phyloP scores from a whole-genome alignment of 2,797 vertebrate species.

The Graptemys geographica region DNA sequence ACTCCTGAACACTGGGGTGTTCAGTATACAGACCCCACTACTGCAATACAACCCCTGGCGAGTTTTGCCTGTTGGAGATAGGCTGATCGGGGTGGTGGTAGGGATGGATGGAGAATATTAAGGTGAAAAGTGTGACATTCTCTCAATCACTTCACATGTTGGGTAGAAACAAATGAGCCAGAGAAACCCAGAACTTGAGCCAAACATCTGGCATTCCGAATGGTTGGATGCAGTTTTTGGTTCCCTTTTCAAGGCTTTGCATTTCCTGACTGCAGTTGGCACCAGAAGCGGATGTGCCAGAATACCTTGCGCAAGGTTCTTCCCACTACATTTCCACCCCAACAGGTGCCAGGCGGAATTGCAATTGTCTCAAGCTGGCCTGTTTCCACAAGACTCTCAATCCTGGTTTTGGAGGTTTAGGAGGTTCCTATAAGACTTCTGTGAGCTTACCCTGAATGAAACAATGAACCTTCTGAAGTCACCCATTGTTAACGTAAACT shows the following conservation, averaged over 20 bases:
- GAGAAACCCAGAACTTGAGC: background rate
- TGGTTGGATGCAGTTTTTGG: background rate
- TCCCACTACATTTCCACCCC: background rate
- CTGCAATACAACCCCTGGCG: background rate
- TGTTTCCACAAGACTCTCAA: background rate
- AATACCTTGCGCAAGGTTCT: background rate
- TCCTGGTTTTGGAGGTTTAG: background rate
- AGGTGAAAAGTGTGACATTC: background rate
- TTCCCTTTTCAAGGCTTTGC: background rate
- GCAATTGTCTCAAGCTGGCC: background rate
- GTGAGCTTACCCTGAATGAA: slow-evolving; percentile 46
- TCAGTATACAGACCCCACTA: background rate
- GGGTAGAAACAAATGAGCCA: background rate
- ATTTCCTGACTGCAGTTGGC: background rate
- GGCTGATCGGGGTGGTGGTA: background rate
- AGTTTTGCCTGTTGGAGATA: background rate
- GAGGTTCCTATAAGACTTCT: background rate
- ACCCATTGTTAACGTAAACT: slow-evolving; percentile 15
- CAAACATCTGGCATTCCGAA: background rate
- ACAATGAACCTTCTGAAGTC: slow-evolving; percentile 32
- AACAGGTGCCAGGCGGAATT: background rate
- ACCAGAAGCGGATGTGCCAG: background rate
- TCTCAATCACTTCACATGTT: background rate
- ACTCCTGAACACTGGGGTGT: background rate
- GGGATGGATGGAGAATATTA: background rate